Base-by-base conservation (phyloP, 2,797 vertebrate genomes). In the Amblyopsis hoosieri region DNA sequence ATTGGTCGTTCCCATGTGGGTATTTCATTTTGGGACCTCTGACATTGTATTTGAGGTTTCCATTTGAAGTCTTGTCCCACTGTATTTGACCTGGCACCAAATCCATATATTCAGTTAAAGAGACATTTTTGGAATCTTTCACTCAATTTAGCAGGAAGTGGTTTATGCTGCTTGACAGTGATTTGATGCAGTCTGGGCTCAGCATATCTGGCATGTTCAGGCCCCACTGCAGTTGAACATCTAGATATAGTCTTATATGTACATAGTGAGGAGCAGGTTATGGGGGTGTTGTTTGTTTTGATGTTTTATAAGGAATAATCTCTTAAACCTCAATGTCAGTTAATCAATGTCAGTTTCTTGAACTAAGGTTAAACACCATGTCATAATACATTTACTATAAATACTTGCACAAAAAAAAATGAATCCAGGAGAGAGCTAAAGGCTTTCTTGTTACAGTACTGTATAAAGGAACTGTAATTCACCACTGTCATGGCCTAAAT, bases 1-100 rank as follows among this genome's bases (percentile, higher is more conserved):
- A 89, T 85, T 79, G 74, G 64, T 82, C 75, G 71, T 83, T 85
- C 74, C 65, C 59, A 29, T 52, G 60, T 12, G 53, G 10, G 42
- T 70, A 63, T 80, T 83, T 85, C 68, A 64, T 75, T 71, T 54
- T 52, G 54, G 62, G 53, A 65, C 69, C 72, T 78, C 54, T 64
- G 52, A 73, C 72, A 68, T 62, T 61, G 63, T 33, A 15, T 74
- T 62, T 58, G 55, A 62, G 12, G 52, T 15, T 54, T 55, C 65
- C 8, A 60, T 79, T 76, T 76, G 68, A 60, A 42, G 74, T 56
- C 72, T 72, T 58, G 66, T 79, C 59, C 82, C 66, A 47, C 64
- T 58, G 56, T 71, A 64, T 81, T 76, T 74, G 74, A 57, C 23
- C 57, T 67, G 54, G 54, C 59, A 66, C 55, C 66, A 51, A 37